Conservation (phyloP, 1,140 invertebrate genomes). For the Chironomus striatipennis region DNA sequence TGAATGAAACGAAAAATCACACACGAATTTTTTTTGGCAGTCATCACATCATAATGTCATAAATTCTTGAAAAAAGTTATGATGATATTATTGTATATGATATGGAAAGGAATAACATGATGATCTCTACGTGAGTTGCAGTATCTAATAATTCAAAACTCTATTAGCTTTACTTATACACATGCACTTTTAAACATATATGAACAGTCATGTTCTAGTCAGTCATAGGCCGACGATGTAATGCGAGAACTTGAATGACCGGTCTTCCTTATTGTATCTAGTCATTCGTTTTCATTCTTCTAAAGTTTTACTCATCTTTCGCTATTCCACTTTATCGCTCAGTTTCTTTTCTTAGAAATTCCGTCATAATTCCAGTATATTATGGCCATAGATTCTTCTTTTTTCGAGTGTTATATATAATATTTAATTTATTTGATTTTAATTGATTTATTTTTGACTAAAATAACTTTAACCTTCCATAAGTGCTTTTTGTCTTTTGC, state of each 20-base stretch:
- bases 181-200: background rate
- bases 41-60: no score
- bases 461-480: background rate
- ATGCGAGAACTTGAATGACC: conserved; percentile 15
- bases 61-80: no score
- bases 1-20: no score
- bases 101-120: no score
- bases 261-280: background rate
- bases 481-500: background rate
- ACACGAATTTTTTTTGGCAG: no score
- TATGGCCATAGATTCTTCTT: background rate
- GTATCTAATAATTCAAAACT: no score
- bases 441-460: background rate
- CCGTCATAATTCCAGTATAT: background rate
- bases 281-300: no score
- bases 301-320: no score
- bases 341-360: background rate
- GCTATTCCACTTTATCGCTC: background rate
- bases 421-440: background rate
- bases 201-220: background rate
- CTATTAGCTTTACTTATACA: background rate
- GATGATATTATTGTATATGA: no score
- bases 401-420: background rate
- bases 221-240: background rate
- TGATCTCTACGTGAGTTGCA: no score